Base-by-base conservation (phyloP, 2,113 vertebrate genomes). In the Geococcyx californianus region DNA sequence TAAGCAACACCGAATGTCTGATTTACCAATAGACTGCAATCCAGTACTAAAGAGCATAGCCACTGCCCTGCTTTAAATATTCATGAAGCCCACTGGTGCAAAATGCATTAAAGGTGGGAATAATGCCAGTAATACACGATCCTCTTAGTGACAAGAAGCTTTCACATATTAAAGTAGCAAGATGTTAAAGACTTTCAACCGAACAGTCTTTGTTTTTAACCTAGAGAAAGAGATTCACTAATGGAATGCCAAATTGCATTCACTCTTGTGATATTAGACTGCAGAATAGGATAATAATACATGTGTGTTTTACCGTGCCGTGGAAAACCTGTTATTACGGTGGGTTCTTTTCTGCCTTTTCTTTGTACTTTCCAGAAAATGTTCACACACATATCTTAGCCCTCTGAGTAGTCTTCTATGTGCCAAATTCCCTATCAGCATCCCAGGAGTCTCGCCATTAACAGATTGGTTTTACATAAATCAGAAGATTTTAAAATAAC, bases 91-190 rank as follows among this genome's bases (percentile, higher is more conserved):
- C 91, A 86, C 63, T 73, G 83, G 97, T 96, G 88, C 96, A 97
- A 95, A 97, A 97, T 94, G 97, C 97, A 98, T 98, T 98, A 97
- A 97, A 97, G 89, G 95, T 96, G 95, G 98, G 97, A 97, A 93
- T 49, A 87, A 89, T 90, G 97, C 98, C 98, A 98, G 77, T 66
- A 94, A 74, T 89, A 75, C 64, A 88, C 4, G 59, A 95, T 96
- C 95, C 92, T 97, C 93, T 95, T 83, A 94, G 95, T 92, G 95
- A 96, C 93, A 94, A 97, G 95, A 92, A 95, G 91, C 81, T 96
- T 97, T 95, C 97, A 95, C 86, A 69, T 96, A 98, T 96, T 97
- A 97, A 96, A 97, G 91, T 45, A 94, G 94, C 82, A 94, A 87
- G 94, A 97, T 78, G 88, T 95, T 97, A 97, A 98, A 96, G 97